Conservation (phyloP, 2,797 vertebrate genomes). For the Pipistrellus nathusii region DNA sequence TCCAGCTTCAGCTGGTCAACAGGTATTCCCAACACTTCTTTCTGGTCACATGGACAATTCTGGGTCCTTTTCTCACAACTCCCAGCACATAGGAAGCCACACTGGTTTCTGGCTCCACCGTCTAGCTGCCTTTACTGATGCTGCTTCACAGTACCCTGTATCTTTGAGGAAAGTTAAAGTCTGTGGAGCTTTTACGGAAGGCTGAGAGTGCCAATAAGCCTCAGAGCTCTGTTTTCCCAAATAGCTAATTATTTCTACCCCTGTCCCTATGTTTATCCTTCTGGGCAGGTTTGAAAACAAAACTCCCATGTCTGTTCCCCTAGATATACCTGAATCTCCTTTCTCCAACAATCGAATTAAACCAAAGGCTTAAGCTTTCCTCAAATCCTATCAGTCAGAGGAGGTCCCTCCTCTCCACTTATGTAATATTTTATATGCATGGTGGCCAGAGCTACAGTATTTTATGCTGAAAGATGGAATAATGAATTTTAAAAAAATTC, state of each 20-base stretch:
- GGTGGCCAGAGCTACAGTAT: background rate
- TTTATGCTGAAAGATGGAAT: background rate
- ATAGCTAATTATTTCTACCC: background rate
- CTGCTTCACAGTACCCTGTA: rapidly evolving
- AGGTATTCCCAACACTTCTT: background rate
- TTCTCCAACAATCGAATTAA: background rate
- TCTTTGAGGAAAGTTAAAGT: background rate
- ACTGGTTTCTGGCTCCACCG: background rate
- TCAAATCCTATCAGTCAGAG: background rate
- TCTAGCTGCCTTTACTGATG: background rate
- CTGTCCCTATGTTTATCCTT: background rate
- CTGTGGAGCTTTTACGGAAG: background rate
- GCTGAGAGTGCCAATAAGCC: background rate
- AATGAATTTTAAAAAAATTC: slow-evolving; percentile 64
- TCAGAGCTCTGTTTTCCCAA: background rate
- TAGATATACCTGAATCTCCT: background rate
- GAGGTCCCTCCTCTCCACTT: background rate
- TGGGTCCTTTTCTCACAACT: background rate
- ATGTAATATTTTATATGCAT: background rate
- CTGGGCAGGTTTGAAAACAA: background rate
- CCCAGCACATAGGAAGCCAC: background rate
- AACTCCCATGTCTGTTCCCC: background rate
- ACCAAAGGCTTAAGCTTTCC: background rate
- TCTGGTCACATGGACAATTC: background rate
- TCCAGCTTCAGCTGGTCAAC: background rate